These are phyloP conservation scores for Drosophila serrata DNA, from an alignment of 1,140 invertebrate genomes.

Conservation along the genomic window DNA sequence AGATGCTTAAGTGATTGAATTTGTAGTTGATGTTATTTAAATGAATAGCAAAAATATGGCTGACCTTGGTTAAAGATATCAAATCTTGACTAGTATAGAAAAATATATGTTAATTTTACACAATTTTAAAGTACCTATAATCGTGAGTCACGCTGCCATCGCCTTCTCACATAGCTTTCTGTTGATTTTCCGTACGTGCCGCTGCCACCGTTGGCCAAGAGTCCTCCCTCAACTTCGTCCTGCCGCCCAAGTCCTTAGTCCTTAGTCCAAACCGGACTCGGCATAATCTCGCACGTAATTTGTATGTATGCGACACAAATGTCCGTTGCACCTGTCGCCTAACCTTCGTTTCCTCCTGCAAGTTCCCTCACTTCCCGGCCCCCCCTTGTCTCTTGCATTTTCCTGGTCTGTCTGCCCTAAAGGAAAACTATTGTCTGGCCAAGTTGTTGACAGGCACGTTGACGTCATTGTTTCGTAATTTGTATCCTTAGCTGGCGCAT, in stretches of 20 bases:
- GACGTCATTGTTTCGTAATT: constrained; percentile 83
- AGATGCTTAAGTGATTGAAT: constrained; percentile 1
- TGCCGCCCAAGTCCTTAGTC: constrained; percentile 16
- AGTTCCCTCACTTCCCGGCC: neutral
- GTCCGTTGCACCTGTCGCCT: constrained; percentile 75
- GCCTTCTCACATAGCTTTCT: neutral
- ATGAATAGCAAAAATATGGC: too few relatives aligned
- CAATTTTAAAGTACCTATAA: neutral
- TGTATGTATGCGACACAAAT: constrained; percentile 81
- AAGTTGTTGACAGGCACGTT: constrained; percentile 83
- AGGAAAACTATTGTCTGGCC: constrained; percentile 79
- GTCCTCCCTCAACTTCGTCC: constrained; percentile 3
- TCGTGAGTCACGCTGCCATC: constrained; percentile 24
- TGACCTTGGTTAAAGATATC: too few relatives aligned
- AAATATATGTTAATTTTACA: too few relatives aligned
- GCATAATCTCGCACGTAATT: constrained; percentile 79
- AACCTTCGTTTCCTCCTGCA: constrained; percentile 29
- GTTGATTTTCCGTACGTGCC: constrained; percentile 49
- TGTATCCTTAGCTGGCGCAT: constrained; percentile 82
- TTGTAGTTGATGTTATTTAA: neutral
- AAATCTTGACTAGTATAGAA: too few relatives aligned
- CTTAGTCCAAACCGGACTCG: constrained; percentile 53
- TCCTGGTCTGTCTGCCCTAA: constrained; percentile 40
- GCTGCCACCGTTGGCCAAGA: constrained; percentile 17
- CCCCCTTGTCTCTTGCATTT: neutral